Base-by-base conservation (phyloP, 2,888 invertebrate genomes). In the Anarsia innoxiella region DNA sequence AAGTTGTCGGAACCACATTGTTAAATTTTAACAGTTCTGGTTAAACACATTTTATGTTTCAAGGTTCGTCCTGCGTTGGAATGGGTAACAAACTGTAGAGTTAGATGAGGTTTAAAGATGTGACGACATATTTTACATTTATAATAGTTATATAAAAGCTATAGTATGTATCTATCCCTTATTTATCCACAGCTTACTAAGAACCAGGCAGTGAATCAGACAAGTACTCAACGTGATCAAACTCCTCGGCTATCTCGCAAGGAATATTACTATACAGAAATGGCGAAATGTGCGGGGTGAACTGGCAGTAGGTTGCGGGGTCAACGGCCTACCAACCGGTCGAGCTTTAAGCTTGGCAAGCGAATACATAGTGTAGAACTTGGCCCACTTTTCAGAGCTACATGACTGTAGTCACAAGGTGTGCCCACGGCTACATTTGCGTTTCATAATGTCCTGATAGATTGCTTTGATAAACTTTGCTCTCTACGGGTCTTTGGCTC, bases 301-400 rank as follows among this genome's bases (percentile, higher is more conserved):
- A 57, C 59, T 56, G 66, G 60, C 68, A 80, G 77, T 82, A 79
- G 80, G 82, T 80, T 78, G 78, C 52, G 59, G 61, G 77, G 74
- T 79, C 82, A 71, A 67, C 46, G 80, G 56, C 71, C 82, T 63
- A 50, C 56, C 68, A 73, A 83, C 83, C 83, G 83, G 83, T 80
- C 69, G 69, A 52, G 70, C 75, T 78, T 75, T 59, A 74, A 79
- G 79, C 75, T 76, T 63, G 64, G 62, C 59, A 61, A 64, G 66
- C 59, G 66, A 64, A 31, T 25, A 62, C 64, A 59, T 64, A 66
- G 62, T 56, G 56, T 58, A 59, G 63, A 79, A 80, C 77, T 79
- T 83, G 79, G 75, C 83, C 77, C 67, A 83, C 72, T 68, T 83
- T 75, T 70, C 48, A 48, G 49, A 63, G 58, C 50, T 56, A 60